Percentiles rank a stretch among this genome's conserved stretches.
phyloP scores from a whole-genome alignment of 1,140 invertebrate species.

The Tribolium castaneum region DNA sequence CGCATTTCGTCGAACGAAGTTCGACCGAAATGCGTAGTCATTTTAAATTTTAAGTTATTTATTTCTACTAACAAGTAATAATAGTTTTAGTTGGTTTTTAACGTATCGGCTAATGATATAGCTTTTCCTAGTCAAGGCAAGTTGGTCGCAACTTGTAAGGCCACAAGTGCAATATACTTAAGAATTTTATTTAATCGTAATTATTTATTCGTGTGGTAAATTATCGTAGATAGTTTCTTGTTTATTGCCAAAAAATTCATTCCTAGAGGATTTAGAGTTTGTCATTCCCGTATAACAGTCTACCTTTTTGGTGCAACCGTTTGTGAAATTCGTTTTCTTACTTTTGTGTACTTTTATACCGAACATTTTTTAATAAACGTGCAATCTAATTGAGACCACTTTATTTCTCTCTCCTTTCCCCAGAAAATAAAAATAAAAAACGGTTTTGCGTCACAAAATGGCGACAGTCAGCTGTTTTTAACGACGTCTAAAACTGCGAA shows the following conservation, averaged over 20 bases:
- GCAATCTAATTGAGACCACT: background rate
- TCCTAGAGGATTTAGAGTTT: slow-evolving; percentile 41
- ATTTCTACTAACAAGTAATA: slow-evolving; percentile 40
- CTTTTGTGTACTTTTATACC: slow-evolving; percentile 57
- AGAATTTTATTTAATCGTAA: background rate
- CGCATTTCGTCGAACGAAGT: slow-evolving; percentile 35
- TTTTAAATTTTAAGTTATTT: slow-evolving; percentile 49
- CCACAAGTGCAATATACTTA: slow-evolving; percentile 23
- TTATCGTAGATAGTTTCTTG: slow-evolving; percentile 4
- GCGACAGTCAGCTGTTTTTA: too few species aligned
- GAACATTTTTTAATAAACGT: slow-evolving; percentile 42
- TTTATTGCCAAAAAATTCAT: slow-evolving; percentile 37
- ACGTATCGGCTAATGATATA: slow-evolving; percentile 61
- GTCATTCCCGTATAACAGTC: slow-evolving; percentile 47
- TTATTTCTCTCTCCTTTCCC: background rate
- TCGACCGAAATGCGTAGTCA: slow-evolving; percentile 47
- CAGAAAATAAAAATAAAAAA: background rate
- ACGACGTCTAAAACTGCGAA: too few species aligned
- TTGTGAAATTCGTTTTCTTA: slow-evolving; percentile 49
- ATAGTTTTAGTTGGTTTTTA: slow-evolving; percentile 42
- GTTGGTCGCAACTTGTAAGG: background rate
- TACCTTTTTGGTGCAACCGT: slow-evolving; percentile 35
- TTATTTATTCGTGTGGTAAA: slow-evolving; percentile 22
- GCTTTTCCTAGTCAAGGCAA: slow-evolving; percentile 55
- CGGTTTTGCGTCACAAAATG: too few species aligned